Percentiles rank a stretch among this genome's conserved stretches.
Conservation (phyloP, 2,888 invertebrate species). For the Melikaiella ostensackeni region DNA sequence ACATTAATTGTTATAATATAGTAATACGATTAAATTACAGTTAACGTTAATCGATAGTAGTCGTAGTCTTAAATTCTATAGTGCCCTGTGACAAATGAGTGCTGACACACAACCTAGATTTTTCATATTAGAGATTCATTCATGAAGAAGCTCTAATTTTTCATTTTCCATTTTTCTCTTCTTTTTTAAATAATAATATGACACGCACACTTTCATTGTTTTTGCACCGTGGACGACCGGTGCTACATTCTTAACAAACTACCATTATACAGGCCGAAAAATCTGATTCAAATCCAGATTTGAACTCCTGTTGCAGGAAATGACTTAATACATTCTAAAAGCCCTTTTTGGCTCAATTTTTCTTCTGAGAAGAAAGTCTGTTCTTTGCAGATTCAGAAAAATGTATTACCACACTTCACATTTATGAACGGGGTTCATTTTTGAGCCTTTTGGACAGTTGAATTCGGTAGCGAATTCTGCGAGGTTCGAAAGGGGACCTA, state of each 20-base stretch:
- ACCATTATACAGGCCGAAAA: constrained; percentile 10
- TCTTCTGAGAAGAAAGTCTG: constrained; percentile 10
- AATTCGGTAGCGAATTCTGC: constrained; percentile 90
- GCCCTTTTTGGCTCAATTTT: constrained; percentile 5
- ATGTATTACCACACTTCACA: constrained; percentile 91
- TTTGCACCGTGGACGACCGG: constrained; percentile 2
- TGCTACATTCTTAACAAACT: constrained; percentile 13
- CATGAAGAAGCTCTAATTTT: neutral
- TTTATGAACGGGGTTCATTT: constrained; percentile 91
- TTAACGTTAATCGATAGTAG: neutral
- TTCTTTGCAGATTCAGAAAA: neutral
- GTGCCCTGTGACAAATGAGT: constrained; percentile 36
- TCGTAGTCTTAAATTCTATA: constrained; percentile 29
- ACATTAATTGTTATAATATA: constrained; percentile 3
- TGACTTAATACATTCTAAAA: constrained; percentile 26
- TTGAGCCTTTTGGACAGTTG: constrained; percentile 84
- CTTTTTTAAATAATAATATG: neutral
- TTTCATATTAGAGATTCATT: neutral
- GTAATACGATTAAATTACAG: neutral
- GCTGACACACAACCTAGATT: constrained; percentile 4
- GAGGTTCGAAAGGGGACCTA: constrained; percentile 91
- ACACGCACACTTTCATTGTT: neutral
- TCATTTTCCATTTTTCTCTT: neutral
- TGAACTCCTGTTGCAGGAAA: constrained; percentile 13
- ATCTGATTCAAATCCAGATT: constrained; percentile 15